Conservation (phyloP, 2,888 invertebrate species). For the Ditylenchus weischeri region DNA sequence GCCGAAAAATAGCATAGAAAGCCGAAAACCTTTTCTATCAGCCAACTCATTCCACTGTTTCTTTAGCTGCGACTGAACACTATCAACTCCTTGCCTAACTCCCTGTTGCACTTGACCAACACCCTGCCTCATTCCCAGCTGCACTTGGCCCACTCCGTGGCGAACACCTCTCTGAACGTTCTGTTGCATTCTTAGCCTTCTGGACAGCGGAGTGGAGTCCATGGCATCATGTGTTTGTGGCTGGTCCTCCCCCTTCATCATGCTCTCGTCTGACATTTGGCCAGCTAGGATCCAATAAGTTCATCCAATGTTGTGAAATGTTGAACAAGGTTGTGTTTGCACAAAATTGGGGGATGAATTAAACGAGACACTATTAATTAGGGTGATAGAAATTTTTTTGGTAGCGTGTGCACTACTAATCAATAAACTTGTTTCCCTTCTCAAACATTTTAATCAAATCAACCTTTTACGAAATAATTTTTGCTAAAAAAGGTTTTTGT, state of each 20-base stretch:
- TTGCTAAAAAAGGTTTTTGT: background rate
- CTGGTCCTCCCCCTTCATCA: background rate
- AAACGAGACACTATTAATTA: too few relatives aligned
- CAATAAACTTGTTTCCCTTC: conserved; percentile 10
- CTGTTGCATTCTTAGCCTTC: conserved; percentile 5
- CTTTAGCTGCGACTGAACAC: conserved; percentile 14
- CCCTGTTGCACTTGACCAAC: background rate
- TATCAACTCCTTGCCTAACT: conserved; percentile 5
- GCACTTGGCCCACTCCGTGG: conserved; percentile 7
- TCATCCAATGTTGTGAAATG: too few relatives aligned
- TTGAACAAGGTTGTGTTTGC: too few relatives aligned
- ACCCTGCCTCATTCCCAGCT: background rate
- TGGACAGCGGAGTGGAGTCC: background rate
- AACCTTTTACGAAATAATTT: background rate
- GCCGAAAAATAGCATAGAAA: conserved; percentile 11
- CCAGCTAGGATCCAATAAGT: background rate
- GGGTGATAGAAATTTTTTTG: too few relatives aligned
- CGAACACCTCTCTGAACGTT: conserved; percentile 6
- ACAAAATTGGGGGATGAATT: too few relatives aligned
- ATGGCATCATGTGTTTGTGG: background rate
- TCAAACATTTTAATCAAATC: conserved; percentile 7
- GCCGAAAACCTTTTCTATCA: conserved; percentile 24
- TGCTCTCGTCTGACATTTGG: background rate
- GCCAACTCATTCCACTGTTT: conserved; percentile 29
- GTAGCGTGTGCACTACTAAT: background rate